Base-by-base conservation (phyloP, 23 tunicate species). In the Diplosoma virens region DNA sequence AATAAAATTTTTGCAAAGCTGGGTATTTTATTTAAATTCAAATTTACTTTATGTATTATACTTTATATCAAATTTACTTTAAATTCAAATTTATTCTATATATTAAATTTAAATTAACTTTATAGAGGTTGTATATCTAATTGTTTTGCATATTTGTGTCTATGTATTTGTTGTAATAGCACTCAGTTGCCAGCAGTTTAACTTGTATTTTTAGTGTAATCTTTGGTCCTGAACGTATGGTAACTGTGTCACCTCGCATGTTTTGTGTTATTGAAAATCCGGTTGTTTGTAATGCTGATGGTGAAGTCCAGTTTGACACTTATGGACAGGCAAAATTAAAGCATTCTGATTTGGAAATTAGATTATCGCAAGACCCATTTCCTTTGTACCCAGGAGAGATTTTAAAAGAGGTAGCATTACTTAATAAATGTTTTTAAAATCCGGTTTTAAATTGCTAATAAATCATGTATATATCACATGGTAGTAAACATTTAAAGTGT, bases 381-480 rank as follows among this genome's bases (percentile, higher is more conserved):
- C 98, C 98, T 0, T 78, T 93, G 26, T 93, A 93, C 66, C 98
- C 98, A 21, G 98, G 98, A 32, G 98, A 93, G 66, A 68, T 52
- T 37, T 36, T 93, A 31, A 82, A 82, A 63, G 35, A 71, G 63
- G 86, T 77, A 37, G 24, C 26, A 41, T 41, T 41, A n/a, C n/a
- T n/a, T n/a, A n/a, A n/a, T n/a, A n/a, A n/a, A n/a, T n/a, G n/a
- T n/a, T n/a, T n/a, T n/a, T n/a, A n/a, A n/a, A n/a, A n/a, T n/a
- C n/a, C n/a, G n/a, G n/a, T n/a, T n/a, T n/a, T n/a, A n/a, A n/a
- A n/a, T n/a, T n/a, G n/a, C n/a, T n/a, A n/a, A n/a, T n/a, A n/a
- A n/a, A n/a, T n/a, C n/a, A n/a, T n/a, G n/a, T n/a, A n/a, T n/a
- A n/a, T n/a, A n/a, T n/a, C n/a, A n/a, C n/a, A n/a, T n/a, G n/a